Evolutionary conservation across 2,113 vertebrate species (phyloP).

Genomic region (Varanus salvator): DNA sequence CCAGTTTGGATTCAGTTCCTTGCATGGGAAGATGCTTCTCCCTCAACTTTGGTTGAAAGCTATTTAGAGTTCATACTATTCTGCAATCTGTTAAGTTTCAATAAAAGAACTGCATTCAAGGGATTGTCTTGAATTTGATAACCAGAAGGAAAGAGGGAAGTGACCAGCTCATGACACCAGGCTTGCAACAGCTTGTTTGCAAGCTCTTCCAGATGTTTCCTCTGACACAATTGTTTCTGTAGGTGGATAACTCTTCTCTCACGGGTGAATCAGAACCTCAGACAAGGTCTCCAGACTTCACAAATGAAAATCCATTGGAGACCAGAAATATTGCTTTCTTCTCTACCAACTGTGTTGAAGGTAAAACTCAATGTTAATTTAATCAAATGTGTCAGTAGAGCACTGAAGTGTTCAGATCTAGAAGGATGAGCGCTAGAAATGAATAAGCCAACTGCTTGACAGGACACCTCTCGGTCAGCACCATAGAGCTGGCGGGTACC

Average conservation of each 20-base stretch:
- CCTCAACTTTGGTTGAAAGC: too few species aligned
- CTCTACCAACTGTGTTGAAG: slow-evolving; percentile 87
- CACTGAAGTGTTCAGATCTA: background rate
- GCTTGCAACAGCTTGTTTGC: background rate
- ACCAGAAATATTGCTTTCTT: slow-evolving; percentile 87
- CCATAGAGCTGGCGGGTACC: background rate
- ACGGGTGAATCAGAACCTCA: slow-evolving; percentile 87
- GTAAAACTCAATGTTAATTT: slow-evolving; percentile 48
- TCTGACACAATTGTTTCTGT: background rate
- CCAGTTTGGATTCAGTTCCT: too few species aligned
- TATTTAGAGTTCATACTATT: too few species aligned
- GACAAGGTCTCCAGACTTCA: slow-evolving; percentile 84
- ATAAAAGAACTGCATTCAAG: too few species aligned
- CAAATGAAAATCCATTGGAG: slow-evolving; percentile 83
- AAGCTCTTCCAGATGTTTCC: slow-evolving; percentile 42
- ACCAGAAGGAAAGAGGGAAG: too few species aligned
- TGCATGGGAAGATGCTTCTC: too few species aligned
- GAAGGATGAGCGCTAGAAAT: background rate
- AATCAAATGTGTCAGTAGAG: accelerated
- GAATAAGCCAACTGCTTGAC: background rate
- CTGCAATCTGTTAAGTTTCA: too few species aligned
- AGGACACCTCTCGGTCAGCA: background rate
- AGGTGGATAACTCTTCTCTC: slow-evolving; percentile 98
- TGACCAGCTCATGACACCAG: too few species aligned
- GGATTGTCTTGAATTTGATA: too few species aligned